Base-by-base conservation (phyloP, 2,797 vertebrate genomes). In the Onychomys leucogaster region DNA sequence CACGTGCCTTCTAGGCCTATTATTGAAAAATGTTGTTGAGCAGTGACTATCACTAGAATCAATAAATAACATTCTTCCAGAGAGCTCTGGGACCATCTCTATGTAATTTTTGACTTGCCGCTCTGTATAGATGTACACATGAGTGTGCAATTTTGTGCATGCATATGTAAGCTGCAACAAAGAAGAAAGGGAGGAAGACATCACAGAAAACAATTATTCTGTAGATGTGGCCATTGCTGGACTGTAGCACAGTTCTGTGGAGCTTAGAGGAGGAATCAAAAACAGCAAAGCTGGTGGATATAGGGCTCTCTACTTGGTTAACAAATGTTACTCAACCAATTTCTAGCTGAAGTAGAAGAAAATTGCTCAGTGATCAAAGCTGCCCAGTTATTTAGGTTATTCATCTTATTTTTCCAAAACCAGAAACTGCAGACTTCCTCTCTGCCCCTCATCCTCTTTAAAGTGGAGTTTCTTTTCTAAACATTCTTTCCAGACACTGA, bases 401-500 rank as follows among this genome's bases (percentile, higher is more conserved):
- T 82, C 21, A 43, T 81, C 9, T 82, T 52, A 43, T 69, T 14
- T 85, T 97, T 94, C 67, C 76, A 43, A 37, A 91, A 10, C 32
- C 0, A 87, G 76, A 93, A 97, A 95, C 94, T 41, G 10, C 3
- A 82, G n/a, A 90, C 12, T 71, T 95, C 87, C 12, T 85, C 49
- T 94, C 34, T 94, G 12, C 6, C 29, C 3, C 13, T 67, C n/a
- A 59, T 21, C 61, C 55, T 57, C 27, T 90, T 86, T 86, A 6
- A 0, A 14, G 43, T 52, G 52, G 94, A 73, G 17, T 82, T 17
- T 3, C 14, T 81, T 37, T 63, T 17, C 10, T 96, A 8, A 71
- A 19, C 34, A 84, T 93, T 93, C 21, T 95, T 73, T 71, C 25
- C 43, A 95, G 34, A 71, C 89, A 69, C 86, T 94, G 90, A 94